Evolutionary conservation across 2,888 invertebrate genomes (phyloP), one percentile per base, ranked within the genome.

Genomic region (Phalera bucephala): DNA sequence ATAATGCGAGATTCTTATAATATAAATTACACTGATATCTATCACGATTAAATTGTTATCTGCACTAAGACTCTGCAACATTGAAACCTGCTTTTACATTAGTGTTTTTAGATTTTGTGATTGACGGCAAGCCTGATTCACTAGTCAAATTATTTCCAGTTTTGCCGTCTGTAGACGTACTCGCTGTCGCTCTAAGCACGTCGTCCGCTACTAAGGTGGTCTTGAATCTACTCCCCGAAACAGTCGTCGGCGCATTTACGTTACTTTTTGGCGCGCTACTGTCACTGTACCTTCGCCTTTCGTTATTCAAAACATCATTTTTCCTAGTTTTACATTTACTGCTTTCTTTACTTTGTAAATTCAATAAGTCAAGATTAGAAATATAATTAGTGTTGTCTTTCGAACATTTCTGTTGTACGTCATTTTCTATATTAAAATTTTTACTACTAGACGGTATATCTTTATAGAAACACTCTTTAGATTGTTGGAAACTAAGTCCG

Each of bases 371-470:
- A 30, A 81, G 45, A 39, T 81, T 72, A 31, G 67, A 60, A 3
- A 67, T 40, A 43, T 48, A 64, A 11, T 64, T 36, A 5, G 26
- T 9, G 34, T 77, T 76, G 11, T 63, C 64, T 59, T 80, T 88
- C 1, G 52, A 36, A 49, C 72, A 81, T 50, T 85, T 86, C 40
- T 68, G 67, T 43, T 64, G 73, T 1, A 50, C 26, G n/a, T 84
- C 80, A 13, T 43, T 57, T 14, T 85, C 83, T 43, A 77, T 36
- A 51, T 88, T 81, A 46, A 68, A 80, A 53, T 88, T 89, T 63
- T 84, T 85, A 49, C 84, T 87, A 48, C 82, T 86, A 1, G 85
- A 80, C 1, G 87, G 85, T 47, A 86, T 68, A 43, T 88, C 86
- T 49, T 87, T 87, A 55, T 74, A 69, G 43, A 85, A 72, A 38